Evolutionary conservation across 2,113 vertebrate species (phyloP).

Genomic region (Erythrolamprus reginae): DNA sequence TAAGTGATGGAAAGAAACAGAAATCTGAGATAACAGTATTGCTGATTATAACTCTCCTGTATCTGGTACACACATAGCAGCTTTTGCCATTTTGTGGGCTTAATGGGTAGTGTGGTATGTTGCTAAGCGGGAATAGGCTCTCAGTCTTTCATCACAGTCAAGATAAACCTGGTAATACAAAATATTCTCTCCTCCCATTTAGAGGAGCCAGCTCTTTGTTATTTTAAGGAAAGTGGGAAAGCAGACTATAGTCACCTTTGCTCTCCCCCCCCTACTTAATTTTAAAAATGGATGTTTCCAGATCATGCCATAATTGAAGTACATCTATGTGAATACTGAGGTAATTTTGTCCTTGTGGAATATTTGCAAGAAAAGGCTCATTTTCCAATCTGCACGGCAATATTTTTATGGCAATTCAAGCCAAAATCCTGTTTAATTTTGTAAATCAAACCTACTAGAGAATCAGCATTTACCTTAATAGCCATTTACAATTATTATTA

Average conservation of each 20-base stretch:
- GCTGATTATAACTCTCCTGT: not conserved
- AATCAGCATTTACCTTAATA: conserved; percentile 15
- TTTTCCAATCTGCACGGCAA: conserved; percentile 6
- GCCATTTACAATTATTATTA: conserved; percentile 9
- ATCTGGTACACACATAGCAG: not conserved
- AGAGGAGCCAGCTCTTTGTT: not conserved
- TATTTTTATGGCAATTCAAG: conserved; percentile 7
- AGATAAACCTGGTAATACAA: not conserved
- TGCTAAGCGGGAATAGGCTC: not conserved
- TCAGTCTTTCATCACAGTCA: not conserved
- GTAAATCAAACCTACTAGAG: not conserved
- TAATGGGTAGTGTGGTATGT: not conserved
- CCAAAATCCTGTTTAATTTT: not conserved
- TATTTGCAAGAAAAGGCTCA: conserved; percentile 7
- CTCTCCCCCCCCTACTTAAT: not conserved
- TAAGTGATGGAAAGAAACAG: not conserved
- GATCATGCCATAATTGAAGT: not conserved
- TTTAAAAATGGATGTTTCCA: conserved; percentile 6
- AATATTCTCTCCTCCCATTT: not conserved
- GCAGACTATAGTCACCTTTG: not conserved
- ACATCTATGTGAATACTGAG: not conserved
- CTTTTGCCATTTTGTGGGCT: not conserved
- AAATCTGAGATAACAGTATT: not conserved
- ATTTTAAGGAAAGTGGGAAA: not conserved
- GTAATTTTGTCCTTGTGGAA: conserved; percentile 13